phyloP scores from a whole-genome alignment of 2,113 vertebrate species.

The Isurus oxyrinchus region DNA sequence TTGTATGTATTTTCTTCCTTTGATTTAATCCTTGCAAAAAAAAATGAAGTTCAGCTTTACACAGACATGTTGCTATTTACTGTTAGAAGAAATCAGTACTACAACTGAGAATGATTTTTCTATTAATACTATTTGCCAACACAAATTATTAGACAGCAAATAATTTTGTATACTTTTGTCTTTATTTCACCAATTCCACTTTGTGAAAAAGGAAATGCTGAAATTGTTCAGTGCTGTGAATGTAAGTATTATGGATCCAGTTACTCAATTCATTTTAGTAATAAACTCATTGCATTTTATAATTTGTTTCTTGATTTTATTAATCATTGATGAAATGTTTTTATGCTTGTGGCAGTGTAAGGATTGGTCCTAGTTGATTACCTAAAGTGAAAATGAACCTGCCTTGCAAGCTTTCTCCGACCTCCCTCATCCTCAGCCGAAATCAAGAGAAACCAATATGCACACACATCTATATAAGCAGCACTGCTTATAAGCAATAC shows the following conservation, averaged over 20 bases:
- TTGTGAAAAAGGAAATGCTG: neutral
- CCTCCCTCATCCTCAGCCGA: neutral
- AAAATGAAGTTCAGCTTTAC: neutral
- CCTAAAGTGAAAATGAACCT: neutral
- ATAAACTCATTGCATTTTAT: conserved; percentile 32
- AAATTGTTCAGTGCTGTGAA: conserved; percentile 28
- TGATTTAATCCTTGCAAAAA: neutral
- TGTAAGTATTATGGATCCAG: conserved; percentile 17
- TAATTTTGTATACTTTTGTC: conserved; percentile 7
- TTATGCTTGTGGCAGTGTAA: neutral
- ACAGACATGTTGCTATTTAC: neutral
- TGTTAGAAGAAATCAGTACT: neutral
- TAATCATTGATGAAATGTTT: neutral
- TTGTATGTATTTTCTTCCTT: conserved; percentile 19
- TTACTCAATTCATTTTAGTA: conserved; percentile 24
- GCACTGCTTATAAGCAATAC: too few species aligned
- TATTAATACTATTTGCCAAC: conserved; percentile 20
- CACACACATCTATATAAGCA: neutral
- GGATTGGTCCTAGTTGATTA: neutral
- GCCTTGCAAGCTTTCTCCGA: neutral
- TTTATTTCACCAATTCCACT: conserved; percentile 19
- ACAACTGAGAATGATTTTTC: neutral
- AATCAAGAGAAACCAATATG: neutral
- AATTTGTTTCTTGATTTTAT: conserved; percentile 9
- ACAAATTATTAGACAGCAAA: neutral